phyloP scores from a whole-genome alignment of 2,113 vertebrate species.

The Silurus meridionalis region DNA sequence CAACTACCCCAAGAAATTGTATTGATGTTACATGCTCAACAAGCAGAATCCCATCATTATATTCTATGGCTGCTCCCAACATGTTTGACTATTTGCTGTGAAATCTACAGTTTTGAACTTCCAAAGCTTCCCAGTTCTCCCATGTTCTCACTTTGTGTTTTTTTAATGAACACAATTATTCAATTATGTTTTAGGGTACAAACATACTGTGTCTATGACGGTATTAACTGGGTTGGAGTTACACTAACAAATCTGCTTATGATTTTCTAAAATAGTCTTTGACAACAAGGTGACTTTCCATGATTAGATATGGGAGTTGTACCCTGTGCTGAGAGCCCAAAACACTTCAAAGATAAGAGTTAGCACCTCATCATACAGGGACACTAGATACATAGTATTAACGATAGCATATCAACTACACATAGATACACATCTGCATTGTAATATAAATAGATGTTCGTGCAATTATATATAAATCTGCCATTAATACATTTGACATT shows the following conservation, averaged over 20 bases:
- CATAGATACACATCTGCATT: not conserved
- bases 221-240: not conserved
- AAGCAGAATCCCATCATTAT: no score
- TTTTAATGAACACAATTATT: not conserved
- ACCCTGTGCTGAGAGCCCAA: constrained; percentile 4
- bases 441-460: not conserved
- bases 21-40: not conserved
- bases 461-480: not conserved
- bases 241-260: not conserved
- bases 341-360: constrained; percentile 25
- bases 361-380: constrained; percentile 33
- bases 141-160: not conserved
- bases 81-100: no score
- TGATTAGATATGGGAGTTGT: not conserved
- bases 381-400: constrained; percentile 26
- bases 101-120: not conserved
- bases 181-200: not conserved
- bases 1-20: not conserved
- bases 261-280: not conserved
- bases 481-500: not conserved
- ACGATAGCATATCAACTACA: not conserved
- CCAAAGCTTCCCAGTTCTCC: not conserved
- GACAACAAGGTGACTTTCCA: constrained; percentile 25
- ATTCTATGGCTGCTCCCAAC: not conserved
- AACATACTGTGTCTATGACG: not conserved